Percentiles rank a stretch among this genome's conserved stretches.
These are phyloP conservation scores for Epizoanthus stellaris DNA, from an alignment of 92 coral and sea anemone genomes.

Conservation along the genomic window DNA sequence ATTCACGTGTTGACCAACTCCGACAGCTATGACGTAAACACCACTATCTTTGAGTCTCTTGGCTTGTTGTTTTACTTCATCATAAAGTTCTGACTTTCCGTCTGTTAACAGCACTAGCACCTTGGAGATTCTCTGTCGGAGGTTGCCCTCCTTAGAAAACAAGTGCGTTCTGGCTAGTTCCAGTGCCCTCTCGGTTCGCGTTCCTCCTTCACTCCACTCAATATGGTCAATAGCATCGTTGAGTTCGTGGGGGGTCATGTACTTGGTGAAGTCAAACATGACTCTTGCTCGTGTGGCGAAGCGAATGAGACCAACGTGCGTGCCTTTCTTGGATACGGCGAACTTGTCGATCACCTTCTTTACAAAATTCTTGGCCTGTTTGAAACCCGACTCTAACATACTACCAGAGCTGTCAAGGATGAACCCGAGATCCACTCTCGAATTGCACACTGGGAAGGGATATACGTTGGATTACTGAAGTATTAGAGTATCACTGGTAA, in stretches of 20 bases:
- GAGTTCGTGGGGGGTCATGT: background rate
- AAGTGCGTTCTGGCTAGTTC: constrained; percentile 29
- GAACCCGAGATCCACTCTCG: constrained; percentile 78
- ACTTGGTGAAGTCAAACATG: constrained; percentile 17
- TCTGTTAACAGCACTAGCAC: constrained; percentile 33
- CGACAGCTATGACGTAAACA: constrained; percentile 66
- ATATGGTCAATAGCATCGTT: constrained; percentile 11
- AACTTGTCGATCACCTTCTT: constrained; percentile 31
- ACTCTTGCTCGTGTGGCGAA: constrained; percentile 3
- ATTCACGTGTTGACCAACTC: constrained; percentile 57
- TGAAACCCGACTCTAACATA: constrained; percentile 61
- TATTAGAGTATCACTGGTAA: no score
- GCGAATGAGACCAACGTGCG: constrained; percentile 32
- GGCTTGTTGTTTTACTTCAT: constrained; percentile 9
- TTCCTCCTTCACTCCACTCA: constrained; percentile 27
- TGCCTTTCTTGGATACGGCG: constrained; percentile 12
- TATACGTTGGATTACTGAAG: background rate
- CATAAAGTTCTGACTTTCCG: constrained; percentile 26
- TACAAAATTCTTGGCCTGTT: constrained; percentile 72
- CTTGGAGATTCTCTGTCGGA: constrained; percentile 21
- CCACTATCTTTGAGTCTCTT: constrained; percentile 28
- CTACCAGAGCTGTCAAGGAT: constrained; percentile 78
- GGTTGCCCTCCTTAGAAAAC: constrained; percentile 12
- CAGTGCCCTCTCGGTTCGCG: constrained; percentile 30
- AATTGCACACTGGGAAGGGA: constrained; percentile 69